These are phyloP conservation scores for Nipponacmea schrenckii DNA, from an alignment of 2,888 invertebrate species.

Conservation along the genomic window DNA sequence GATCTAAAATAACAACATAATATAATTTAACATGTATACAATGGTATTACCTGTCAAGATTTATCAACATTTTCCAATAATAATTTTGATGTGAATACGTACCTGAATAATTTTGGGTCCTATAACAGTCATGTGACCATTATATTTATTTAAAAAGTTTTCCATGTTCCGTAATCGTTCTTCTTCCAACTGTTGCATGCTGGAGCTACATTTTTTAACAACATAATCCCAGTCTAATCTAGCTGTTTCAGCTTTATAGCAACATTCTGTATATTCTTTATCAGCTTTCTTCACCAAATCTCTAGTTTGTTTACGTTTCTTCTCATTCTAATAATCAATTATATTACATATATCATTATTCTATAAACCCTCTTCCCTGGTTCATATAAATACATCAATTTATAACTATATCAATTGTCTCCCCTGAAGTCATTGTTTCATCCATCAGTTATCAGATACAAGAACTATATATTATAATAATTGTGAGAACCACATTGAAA, in stretches of 20 bases:
- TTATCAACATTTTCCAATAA: too few species aligned
- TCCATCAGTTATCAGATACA: too few species aligned
- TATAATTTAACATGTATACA: conserved; percentile 59
- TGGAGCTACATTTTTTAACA: conserved; percentile 85
- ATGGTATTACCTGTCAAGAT: too few species aligned
- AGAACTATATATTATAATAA: too few species aligned
- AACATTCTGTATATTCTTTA: conserved; percentile 91
- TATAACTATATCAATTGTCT: too few species aligned
- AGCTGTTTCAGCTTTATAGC: conserved; percentile 88
- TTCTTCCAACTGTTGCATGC: conserved; percentile 89
- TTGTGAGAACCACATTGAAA: too few species aligned
- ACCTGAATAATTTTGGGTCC: conserved; percentile 76
- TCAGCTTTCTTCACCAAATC: conserved; percentile 91
- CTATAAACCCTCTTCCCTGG: too few species aligned
- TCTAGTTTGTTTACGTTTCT: conserved; percentile 88
- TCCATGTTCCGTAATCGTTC: conserved; percentile 87
- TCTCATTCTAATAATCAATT: conserved; percentile 76
- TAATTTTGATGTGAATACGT: conserved; percentile 24
- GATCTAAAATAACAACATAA: conserved; percentile 71
- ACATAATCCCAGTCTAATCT: conserved; percentile 89
- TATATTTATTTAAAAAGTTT: conserved; percentile 74
- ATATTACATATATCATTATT: background rate
- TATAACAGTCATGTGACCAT: conserved; percentile 75
- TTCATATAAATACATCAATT: too few species aligned
- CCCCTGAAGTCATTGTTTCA: too few species aligned